These are phyloP conservation scores for Percopsis omiscomaycus DNA, from an alignment of 2,797 vertebrate genomes.

Conservation along the genomic window DNA sequence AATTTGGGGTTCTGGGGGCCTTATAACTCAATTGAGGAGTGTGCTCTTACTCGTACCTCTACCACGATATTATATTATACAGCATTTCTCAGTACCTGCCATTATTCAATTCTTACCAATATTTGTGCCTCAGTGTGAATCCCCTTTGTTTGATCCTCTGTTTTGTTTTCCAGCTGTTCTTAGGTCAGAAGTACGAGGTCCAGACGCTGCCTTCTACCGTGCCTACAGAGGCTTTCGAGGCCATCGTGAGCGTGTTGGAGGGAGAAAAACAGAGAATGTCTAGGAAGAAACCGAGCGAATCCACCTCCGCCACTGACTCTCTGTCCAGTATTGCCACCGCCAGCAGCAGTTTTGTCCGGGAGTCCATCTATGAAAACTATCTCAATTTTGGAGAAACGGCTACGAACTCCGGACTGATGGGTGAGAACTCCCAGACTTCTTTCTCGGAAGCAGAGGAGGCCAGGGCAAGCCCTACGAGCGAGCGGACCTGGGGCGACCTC, in stretches of 20 bases:
- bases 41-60: too few relatives aligned
- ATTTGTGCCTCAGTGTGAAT: background rate
- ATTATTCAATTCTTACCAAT: too few relatives aligned
- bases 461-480: constrained; percentile 9
- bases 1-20: too few relatives aligned
- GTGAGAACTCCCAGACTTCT: constrained; percentile 25
- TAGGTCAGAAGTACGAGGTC: constrained; percentile 67
- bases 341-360: constrained; percentile 23
- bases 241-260: constrained; percentile 51
- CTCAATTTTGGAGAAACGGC: constrained; percentile 21
- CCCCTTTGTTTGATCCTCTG: background rate
- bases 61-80: too few relatives aligned
- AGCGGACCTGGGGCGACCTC: constrained; percentile 45
- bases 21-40: too few relatives aligned
- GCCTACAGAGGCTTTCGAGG: constrained; percentile 57
- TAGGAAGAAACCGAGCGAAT: constrained; percentile 37
- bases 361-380: constrained; percentile 6
- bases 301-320: constrained; percentile 27
- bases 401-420: constrained; percentile 22
- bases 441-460: constrained; percentile 38
- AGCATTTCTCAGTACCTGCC: too few relatives aligned
- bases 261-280: constrained; percentile 42
- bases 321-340: constrained; percentile 24
- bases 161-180: constrained; percentile 57
- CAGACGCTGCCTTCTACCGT: constrained; percentile 57